These are phyloP conservation scores for Meda fulgida DNA, from an alignment of 2,797 vertebrate species.

Conservation along the genomic window DNA sequence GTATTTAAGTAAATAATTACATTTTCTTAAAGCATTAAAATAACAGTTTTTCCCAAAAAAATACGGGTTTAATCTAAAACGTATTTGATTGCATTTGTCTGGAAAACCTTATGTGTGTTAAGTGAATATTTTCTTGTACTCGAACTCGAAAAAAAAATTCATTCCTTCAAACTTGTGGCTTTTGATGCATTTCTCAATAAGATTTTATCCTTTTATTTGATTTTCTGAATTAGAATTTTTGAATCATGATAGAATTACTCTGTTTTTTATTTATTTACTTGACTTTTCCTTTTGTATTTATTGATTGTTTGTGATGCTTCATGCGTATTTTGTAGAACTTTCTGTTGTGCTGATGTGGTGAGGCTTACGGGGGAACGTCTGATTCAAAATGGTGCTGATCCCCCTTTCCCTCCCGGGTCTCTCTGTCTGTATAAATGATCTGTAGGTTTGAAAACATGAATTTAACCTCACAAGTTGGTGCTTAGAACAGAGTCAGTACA, in stretches of 20 bases:
- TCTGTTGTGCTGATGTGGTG: constrained; percentile 75
- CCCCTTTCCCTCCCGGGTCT: constrained; percentile 68
- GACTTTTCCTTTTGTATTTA: constrained; percentile 83
- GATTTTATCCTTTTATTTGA: constrained; percentile 14
- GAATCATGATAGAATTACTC: constrained; percentile 9
- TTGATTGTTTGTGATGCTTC: constrained; percentile 79
- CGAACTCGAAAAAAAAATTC: constrained; percentile 13
- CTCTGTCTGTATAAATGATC: constrained; percentile 70
- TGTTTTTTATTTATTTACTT: constrained; percentile 78
- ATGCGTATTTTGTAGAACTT: constrained; percentile 75
- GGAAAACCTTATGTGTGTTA: constrained; percentile 71
- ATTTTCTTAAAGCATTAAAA: constrained; percentile 65
- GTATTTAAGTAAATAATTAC: constrained; percentile 58
- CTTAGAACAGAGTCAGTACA: constrained; percentile 78
- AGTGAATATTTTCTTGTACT: constrained; percentile 54
- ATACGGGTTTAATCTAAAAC: constrained; percentile 80
- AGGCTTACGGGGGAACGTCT: constrained; percentile 68
- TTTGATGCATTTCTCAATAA: constrained; percentile 11
- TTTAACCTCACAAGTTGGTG: constrained; percentile 76
- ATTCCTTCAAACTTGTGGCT: constrained; percentile 47
- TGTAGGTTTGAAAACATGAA: constrained; percentile 69
- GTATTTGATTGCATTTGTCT: constrained; percentile 76
- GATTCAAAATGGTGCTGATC: constrained; percentile 81
- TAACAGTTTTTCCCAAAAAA: constrained; percentile 71
- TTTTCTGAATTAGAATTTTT: neutral